Evolutionary conservation across 2,113 vertebrate species (phyloP), one percentile per base, ranked within the genome.

Genomic region (Grantiella picta): DNA sequence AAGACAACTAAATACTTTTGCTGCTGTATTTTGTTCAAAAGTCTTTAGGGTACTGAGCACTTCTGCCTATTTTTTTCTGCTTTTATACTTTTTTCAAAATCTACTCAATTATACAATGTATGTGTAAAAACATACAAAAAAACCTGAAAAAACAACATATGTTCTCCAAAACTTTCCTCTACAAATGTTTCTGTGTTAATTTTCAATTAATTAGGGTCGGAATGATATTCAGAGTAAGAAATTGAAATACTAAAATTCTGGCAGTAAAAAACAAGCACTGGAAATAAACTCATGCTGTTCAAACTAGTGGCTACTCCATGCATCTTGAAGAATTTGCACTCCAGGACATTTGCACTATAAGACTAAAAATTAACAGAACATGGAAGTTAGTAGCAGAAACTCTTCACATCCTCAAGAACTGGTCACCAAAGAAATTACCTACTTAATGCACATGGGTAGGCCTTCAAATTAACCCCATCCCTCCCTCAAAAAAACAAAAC

Each of bases 241-340:
- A 94, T 42, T 3, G 72, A 71, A 96, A 96, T 6, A 33, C 29
- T 40, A 84, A 69, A 63, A 87, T 72, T 87, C 42, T 91, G 44
- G 56, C 85, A 86, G 44, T 42, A 82, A 65, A 77, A 89, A 94
- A 69, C n/a, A 93, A 96, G 78, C 73, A 89, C 68, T 69, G 82
- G 86, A 68, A 87, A 95, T 47, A 90, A 91, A 60, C 56, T 65
- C 72, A 73, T 13, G 57, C 22, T 77, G 71, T 83, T 96, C 69
- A 52, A 96, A 91, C 57, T 27, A 95, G 40, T 38, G 57, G 63
- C n/a, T 89, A 31, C 6, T 75, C 72, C 2, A 4, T 33, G 66
- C 59, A 86, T 87, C 91, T 35, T 49, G 11, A 97, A 96, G 69
- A 79, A 89, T 68, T 44, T 70, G 36, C 71, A 54, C 24, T 92